These are phyloP conservation scores for Hippasteria phrygiana DNA, from an alignment of 53 echinoderm and acorn worm species.

Conservation along the genomic window DNA sequence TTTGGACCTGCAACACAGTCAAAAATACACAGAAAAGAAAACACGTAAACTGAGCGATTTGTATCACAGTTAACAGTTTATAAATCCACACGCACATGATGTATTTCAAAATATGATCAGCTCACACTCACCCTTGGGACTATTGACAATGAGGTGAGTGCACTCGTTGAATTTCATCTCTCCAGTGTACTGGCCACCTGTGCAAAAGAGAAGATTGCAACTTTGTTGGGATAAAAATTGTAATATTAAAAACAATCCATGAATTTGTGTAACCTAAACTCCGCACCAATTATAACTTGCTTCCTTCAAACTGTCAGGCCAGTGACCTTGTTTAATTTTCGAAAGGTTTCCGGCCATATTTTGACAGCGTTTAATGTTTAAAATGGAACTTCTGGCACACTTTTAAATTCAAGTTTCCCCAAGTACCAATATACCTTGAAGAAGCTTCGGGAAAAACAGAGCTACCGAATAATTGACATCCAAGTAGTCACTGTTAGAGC, in stretches of 20 bases:
- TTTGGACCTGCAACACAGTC: conserved; percentile 74
- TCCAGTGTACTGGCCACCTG: conserved; percentile 90
- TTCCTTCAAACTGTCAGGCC: no score
- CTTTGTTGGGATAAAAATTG: not conserved
- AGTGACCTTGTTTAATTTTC: no score
- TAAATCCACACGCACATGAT: not conserved
- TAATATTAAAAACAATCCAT: not conserved
- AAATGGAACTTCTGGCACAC: no score
- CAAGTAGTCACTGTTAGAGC: no score
- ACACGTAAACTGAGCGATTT: not conserved
- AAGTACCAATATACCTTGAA: no score
- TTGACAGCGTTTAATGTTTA: no score
- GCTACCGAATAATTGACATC: no score
- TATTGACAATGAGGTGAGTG: conserved; percentile 90
- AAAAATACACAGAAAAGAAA: not conserved
- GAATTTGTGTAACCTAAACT: no score
- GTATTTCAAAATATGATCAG: not conserved
- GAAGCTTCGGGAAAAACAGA: no score
- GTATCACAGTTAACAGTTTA: not conserved
- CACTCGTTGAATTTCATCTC: conserved; percentile 94
- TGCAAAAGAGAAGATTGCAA: not conserved
- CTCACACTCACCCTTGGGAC: conserved; percentile 73
- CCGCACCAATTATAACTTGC: no score
- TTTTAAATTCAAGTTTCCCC: no score
- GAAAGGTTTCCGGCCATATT: no score